Conservation (phyloP, 1,140 invertebrate genomes). For the Apis cerana region DNA sequence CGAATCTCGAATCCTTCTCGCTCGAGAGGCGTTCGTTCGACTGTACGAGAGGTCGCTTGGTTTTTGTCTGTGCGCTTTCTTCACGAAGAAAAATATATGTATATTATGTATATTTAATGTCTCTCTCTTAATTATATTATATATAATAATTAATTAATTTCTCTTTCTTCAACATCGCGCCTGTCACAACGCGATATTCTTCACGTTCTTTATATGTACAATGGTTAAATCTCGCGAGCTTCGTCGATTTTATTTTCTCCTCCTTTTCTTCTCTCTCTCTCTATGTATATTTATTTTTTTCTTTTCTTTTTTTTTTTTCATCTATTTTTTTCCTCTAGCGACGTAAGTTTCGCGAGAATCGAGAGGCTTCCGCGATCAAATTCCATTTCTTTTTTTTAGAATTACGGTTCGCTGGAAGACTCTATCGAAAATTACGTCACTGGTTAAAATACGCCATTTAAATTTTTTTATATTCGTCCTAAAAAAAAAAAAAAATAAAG, state of each 20-base stretch:
- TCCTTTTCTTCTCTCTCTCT: background rate
- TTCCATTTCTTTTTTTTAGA: no score
- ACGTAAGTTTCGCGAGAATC: slow-evolving; percentile 53
- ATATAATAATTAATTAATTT: slow-evolving; percentile 33
- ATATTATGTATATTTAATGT: slow-evolving; percentile 57
- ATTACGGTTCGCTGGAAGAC: background rate
- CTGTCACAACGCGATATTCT: slow-evolving; percentile 20
- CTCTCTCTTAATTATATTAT: slow-evolving; percentile 49
- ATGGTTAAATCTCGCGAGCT: slow-evolving; percentile 52
- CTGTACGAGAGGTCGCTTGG: background rate
- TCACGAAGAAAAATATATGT: slow-evolving; percentile 55
- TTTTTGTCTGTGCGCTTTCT: slow-evolving; percentile 45
- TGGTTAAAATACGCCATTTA: background rate
- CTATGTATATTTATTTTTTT: background rate
- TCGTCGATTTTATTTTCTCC: slow-evolving; percentile 15
- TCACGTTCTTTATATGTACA: slow-evolving; percentile 49
- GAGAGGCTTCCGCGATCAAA: slow-evolving; percentile 31
- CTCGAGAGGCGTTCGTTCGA: slow-evolving; percentile 48
- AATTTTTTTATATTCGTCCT: background rate
- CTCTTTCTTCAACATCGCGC: slow-evolving; percentile 52
- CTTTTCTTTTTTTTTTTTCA: no score
- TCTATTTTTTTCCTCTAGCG: slow-evolving; percentile 1
- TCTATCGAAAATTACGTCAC: slow-evolving; percentile 41
- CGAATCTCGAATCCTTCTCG: slow-evolving; percentile 61
- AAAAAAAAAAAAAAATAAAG: background rate